These are phyloP conservation scores for Alfaro cultratus DNA, from an alignment of 2,797 vertebrate genomes.

Conservation along the genomic window DNA sequence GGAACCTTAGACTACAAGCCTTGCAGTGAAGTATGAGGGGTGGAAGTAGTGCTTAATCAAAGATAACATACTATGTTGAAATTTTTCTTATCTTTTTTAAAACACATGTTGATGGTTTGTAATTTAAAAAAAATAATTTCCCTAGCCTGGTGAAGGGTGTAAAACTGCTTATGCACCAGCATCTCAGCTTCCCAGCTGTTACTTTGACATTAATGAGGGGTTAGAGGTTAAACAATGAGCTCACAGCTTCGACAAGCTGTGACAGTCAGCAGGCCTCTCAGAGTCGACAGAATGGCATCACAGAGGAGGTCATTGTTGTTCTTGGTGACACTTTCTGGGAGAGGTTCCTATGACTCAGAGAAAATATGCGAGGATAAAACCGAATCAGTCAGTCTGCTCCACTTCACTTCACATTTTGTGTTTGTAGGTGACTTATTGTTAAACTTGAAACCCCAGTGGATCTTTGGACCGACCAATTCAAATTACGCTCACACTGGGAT, in stretches of 20 bases:
- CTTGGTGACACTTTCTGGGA: constrained; percentile 59
- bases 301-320: constrained; percentile 63
- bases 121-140: neutral
- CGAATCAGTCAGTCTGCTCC: constrained; percentile 43
- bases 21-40: neutral
- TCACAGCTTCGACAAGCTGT: constrained; percentile 59
- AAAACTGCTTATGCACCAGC: neutral
- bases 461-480: constrained; percentile 15
- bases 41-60: neutral
- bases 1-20: neutral
- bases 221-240: constrained; percentile 54
- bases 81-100: neutral
- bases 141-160: neutral
- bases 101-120: neutral
- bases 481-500: constrained; percentile 27
- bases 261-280: constrained; percentile 55
- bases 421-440: constrained; percentile 7
- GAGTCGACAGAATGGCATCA: constrained; percentile 55
- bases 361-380: constrained; percentile 53
- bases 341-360: constrained; percentile 68
- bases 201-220: constrained; percentile 26
- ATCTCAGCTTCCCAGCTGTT: constrained; percentile 16
- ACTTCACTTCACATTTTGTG: constrained; percentile 19
- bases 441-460: constrained; percentile 6
- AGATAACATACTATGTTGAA: neutral